Percentiles rank a stretch among this genome's conserved stretches.
Evolutionary conservation across 2,888 invertebrate genomes (phyloP).

Genomic region (Perdita meconis): DNA sequence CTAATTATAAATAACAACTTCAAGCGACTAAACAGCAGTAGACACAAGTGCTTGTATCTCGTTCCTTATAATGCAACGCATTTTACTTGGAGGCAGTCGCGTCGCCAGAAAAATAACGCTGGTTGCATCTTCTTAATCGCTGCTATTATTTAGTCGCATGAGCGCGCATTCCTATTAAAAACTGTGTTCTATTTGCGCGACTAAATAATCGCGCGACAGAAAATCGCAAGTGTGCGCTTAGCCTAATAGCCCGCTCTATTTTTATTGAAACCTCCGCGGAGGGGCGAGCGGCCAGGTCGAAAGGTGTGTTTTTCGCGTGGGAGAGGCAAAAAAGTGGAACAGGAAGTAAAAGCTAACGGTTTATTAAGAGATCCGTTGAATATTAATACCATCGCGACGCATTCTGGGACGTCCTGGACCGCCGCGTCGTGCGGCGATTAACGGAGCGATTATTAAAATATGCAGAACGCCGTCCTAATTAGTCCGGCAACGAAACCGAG

Average conservation of each 20-base stretch:
- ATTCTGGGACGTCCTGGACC: constrained; percentile 43
- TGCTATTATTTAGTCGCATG: too few species aligned
- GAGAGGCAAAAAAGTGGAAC: constrained; percentile 44
- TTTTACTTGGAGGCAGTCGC: too few species aligned
- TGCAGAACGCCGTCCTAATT: constrained; percentile 66
- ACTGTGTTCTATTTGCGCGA: too few species aligned
- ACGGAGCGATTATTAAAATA: constrained; percentile 71
- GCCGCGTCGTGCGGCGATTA: constrained; percentile 55
- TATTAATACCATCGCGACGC: constrained; percentile 65
- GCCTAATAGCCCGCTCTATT: constrained; percentile 38
- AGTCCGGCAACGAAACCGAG: constrained; percentile 57
- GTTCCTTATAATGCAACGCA: too few species aligned
- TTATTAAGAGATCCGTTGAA: constrained; percentile 69
- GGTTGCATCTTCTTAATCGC: too few species aligned
- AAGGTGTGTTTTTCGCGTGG: constrained; percentile 1
- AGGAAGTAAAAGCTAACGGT: constrained; percentile 54
- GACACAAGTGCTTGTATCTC: too few species aligned
- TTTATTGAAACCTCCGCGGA: constrained; percentile 17
- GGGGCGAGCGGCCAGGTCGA: not conserved
- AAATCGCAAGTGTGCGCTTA: too few species aligned
- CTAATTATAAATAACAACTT: too few species aligned
- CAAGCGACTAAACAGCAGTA: too few species aligned
- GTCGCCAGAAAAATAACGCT: too few species aligned
- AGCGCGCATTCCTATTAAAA: too few species aligned
- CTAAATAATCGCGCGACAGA: too few species aligned